These are phyloP conservation scores for Danionella dracula DNA, from an alignment of 2,797 vertebrate species.

Conservation along the genomic window DNA sequence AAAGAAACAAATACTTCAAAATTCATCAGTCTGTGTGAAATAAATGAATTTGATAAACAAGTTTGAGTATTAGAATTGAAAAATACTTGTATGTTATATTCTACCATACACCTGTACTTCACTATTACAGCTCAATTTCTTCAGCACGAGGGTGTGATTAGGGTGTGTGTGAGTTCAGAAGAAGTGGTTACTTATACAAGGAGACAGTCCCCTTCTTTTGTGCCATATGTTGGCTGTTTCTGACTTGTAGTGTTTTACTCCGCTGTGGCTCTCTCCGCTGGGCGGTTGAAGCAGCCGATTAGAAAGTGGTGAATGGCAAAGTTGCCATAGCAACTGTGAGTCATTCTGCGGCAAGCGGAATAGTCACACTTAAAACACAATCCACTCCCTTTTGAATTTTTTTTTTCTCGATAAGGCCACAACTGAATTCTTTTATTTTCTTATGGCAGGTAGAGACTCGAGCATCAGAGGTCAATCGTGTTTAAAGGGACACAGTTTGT, in stretches of 20 bases:
- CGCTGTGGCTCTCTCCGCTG: not conserved
- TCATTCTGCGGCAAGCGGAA: constrained; percentile 76
- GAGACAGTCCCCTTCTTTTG: too few species aligned
- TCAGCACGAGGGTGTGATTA: too few species aligned
- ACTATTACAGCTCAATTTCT: too few species aligned
- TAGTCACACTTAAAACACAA: constrained; percentile 68
- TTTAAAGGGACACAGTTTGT: not conserved
- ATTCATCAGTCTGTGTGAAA: too few species aligned
- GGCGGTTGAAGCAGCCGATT: constrained; percentile 60
- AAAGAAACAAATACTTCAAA: too few species aligned
- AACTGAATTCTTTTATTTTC: constrained; percentile 16
- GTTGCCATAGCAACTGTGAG: constrained; percentile 76
- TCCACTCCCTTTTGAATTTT: constrained; percentile 43
- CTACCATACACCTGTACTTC: too few species aligned
- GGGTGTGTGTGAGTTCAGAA: too few species aligned
- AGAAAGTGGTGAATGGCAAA: constrained; percentile 60
- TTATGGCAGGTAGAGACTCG: not conserved
- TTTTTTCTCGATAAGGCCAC: constrained; percentile 21
- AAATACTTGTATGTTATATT: too few species aligned
- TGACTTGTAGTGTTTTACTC: constrained; percentile 21
- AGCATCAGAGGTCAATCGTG: not conserved
- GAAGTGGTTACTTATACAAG: too few species aligned
- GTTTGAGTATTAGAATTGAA: too few species aligned
- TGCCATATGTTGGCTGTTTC: constrained; percentile 18
- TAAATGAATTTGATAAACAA: too few species aligned